Conservation (phyloP, 1,140 invertebrate genomes). For the Drosophila biarmipes region DNA sequence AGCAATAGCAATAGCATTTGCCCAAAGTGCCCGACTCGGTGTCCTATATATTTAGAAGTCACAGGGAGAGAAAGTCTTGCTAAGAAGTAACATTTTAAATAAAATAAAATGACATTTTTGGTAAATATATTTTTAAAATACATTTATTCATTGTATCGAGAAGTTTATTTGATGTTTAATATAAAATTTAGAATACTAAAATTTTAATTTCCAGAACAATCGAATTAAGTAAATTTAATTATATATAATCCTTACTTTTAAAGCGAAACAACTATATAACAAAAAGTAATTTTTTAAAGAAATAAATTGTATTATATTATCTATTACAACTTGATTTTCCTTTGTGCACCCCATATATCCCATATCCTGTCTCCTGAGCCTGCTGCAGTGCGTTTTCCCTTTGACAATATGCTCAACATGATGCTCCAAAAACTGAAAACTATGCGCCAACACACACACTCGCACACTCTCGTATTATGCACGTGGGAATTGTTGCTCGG, state of each 20-base stretch:
- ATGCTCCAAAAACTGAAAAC: conserved; percentile 66
- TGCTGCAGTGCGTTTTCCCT: conserved; percentile 50
- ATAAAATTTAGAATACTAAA: too few relatives aligned
- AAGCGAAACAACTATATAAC: too few relatives aligned
- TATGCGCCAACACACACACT: conserved; percentile 33
- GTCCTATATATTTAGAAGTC: conserved; percentile 15
- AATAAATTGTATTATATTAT: too few relatives aligned
- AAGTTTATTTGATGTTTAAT: too few relatives aligned
- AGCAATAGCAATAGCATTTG: conserved; percentile 57
- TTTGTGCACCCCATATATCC: conserved; percentile 30
- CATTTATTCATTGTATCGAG: too few relatives aligned
- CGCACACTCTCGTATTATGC: conserved; percentile 50
- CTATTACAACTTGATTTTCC: background rate
- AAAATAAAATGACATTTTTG: too few relatives aligned
- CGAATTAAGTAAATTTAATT: too few relatives aligned
- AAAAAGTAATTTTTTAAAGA: too few relatives aligned
- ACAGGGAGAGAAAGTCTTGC: background rate
- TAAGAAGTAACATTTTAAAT: too few relatives aligned
- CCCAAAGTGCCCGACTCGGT: conserved; percentile 56
- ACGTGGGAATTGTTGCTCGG: conserved; percentile 65
- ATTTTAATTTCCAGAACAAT: too few relatives aligned
- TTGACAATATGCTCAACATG: conserved; percentile 75
- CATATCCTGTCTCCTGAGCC: conserved; percentile 35
- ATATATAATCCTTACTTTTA: too few relatives aligned
- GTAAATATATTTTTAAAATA: too few relatives aligned